Percentiles rank a stretch among this genome's conserved stretches.
These are phyloP conservation scores for Drosophila seclusa DNA, from an alignment of 2,888 invertebrate species.

Conservation along the genomic window DNA sequence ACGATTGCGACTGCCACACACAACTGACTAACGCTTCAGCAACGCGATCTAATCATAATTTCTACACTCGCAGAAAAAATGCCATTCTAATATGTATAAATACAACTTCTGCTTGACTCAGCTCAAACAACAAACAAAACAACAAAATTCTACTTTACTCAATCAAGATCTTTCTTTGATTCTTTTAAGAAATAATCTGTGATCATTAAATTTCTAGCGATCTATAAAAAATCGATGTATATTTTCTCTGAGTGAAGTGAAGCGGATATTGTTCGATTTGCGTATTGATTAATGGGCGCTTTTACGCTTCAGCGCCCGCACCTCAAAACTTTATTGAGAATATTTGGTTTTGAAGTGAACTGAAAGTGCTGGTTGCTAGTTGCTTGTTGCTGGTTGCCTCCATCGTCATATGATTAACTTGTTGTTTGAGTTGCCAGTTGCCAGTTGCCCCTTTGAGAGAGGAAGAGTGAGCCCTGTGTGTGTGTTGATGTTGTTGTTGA, in stretches of 20 bases:
- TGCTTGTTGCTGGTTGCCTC: slow-evolving; percentile 8
- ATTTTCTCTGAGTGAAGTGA: slow-evolving; percentile 28
- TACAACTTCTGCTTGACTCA: not conserved
- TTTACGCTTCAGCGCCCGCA: slow-evolving; percentile 41
- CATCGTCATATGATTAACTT: slow-evolving; percentile 64
- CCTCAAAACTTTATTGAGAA: slow-evolving; percentile 16
- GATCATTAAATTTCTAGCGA: not conserved
- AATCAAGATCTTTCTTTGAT: not conserved
- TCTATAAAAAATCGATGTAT: not conserved
- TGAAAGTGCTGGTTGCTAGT: slow-evolving; percentile 1
- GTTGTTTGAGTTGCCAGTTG: slow-evolving; percentile 43
- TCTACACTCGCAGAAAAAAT: slow-evolving; percentile 16
- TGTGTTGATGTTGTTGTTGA: slow-evolving; percentile 63
- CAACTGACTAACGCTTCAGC: slow-evolving; percentile 12
- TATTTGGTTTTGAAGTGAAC: not conserved
- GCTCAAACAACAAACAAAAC: not conserved
- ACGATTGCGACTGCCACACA: slow-evolving; percentile 30
- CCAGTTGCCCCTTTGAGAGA: slow-evolving; percentile 2
- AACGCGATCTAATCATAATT: slow-evolving; percentile 67
- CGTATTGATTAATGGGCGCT: slow-evolving; percentile 64
- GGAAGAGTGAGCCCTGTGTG: slow-evolving; percentile 4
- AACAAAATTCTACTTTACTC: not conserved
- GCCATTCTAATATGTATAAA: not conserved
- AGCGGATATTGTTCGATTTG: slow-evolving; percentile 60
- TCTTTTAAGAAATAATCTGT: not conserved